A percentile compares a stretch with the other conserved stretches of the same genome.
Conservation (phyloP, 2,797 vertebrate species). For the Crocodylus rhombifer region DNA sequence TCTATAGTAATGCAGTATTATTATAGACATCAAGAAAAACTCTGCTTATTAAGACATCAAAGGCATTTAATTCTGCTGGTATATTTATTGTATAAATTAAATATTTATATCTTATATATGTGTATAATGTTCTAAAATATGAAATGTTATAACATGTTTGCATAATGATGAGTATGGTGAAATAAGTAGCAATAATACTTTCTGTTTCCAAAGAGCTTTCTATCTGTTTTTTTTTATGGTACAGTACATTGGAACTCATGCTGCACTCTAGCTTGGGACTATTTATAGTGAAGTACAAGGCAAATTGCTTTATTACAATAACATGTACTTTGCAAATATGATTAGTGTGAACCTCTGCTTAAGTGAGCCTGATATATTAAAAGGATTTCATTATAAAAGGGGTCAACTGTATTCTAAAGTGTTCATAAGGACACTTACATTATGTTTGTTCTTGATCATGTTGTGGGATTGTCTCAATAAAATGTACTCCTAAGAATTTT, state of each 20-base stretch:
- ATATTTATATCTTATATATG: not conserved
- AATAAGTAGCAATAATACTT: not conserved
- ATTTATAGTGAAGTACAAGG: not conserved
- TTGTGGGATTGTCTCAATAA: not conserved
- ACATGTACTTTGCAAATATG: not conserved
- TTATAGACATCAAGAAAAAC: not conserved
- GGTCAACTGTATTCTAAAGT: not conserved
- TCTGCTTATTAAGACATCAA: not conserved
- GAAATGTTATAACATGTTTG: too few relatives aligned
- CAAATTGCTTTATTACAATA: not conserved
- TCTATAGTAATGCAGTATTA: not conserved
- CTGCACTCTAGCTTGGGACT: not conserved
- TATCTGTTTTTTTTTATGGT: not conserved
- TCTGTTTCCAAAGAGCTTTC: not conserved
- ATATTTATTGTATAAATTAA: not conserved
- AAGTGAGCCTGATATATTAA: not conserved
- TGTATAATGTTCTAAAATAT: not conserved
- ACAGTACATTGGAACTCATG: not conserved
- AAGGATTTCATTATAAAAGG: not conserved
- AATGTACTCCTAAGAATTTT: rapidly evolving
- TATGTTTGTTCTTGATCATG: not conserved
- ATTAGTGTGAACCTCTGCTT: not conserved
- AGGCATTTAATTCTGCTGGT: rapidly evolving
- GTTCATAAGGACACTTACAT: not conserved
- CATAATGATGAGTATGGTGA: not conserved